These are phyloP conservation scores for Zhuqinia jingwanae DNA, from an alignment of 2,888 invertebrate genomes.

Conservation along the genomic window DNA sequence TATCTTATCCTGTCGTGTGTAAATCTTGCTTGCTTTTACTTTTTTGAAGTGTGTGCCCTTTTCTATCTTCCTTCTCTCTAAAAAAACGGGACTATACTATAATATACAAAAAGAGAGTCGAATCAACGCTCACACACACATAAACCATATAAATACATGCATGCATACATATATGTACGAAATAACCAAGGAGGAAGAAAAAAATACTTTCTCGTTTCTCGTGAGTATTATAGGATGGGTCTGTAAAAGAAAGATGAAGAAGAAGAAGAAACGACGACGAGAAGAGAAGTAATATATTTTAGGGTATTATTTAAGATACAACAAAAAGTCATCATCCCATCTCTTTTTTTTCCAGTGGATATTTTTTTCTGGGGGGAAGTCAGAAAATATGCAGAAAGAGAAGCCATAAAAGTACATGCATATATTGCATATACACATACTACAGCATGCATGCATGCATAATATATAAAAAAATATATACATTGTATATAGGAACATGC, in stretches of 20 bases:
- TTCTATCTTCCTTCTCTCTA: conserved; percentile 56
- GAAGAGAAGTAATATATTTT: conserved; percentile 9
- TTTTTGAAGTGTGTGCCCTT: conserved; percentile 66
- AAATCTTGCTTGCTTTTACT: conserved; percentile 72
- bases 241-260: neutral
- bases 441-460: neutral
- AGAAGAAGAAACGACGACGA: neutral
- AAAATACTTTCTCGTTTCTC: conserved; percentile 18
- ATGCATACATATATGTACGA: too few relatives aligned
- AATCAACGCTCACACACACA: neutral
- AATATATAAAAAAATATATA: neutral
- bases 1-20: conserved; percentile 72
- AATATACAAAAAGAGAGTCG: too few relatives aligned
- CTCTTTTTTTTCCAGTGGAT: conserved; percentile 20
- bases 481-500: neutral
- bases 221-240: neutral
- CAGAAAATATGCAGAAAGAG: conserved; percentile 45
- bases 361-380: conserved; percentile 58
- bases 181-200: too few relatives aligned
- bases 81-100: too few relatives aligned
- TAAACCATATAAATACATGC: neutral
- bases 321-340: conserved; percentile 52
- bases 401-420: conserved; percentile 18
- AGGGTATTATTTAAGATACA: conserved; percentile 54
- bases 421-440: neutral